Evolutionary conservation across 2,113 vertebrate genomes (phyloP), one percentile per base, ranked within the genome.

Genomic region (Oxyruncus cristatus): DNA sequence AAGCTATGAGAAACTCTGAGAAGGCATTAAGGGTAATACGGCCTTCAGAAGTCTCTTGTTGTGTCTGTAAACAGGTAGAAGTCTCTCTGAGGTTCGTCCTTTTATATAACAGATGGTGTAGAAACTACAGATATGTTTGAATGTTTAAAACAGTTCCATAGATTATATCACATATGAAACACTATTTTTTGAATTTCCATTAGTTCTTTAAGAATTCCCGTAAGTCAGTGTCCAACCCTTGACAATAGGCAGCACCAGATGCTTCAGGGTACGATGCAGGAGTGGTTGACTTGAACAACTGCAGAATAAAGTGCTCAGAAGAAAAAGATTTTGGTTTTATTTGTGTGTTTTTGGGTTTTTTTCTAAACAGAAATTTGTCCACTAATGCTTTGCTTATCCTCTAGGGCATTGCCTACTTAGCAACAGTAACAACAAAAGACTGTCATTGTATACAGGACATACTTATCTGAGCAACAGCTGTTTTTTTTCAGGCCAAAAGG

Each of bases 401-500:
- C 52, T 44, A 67, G 76, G 85, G 59, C 75, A 86, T 66, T 83
- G 55, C 42, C 17, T 93, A 24, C 66, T 95, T 94, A 89, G 78
- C 91, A 87, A 30, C 68, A 84, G 39, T 21, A 86, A 50, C 82
- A 89, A 93, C 62, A 94, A 95, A 92, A 80, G 78, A 50, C 67
- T 90, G 27, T 83, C 78, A 27, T 21, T 95, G 50, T 77, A 59
- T 47, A 59, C 46, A 80, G 50, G 82, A 80, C 62, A 49, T 33
- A 66, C 67, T 95, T 96, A 94, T 85, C 92, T 90, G 61, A 47
- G 47, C 39, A 94, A 70, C 82, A 92, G 67, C 61, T 83, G 63
- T 16, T 42, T 90, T 76, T 90, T 88, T 82, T 61, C 47, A 88
- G 68, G 42, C 46, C 75, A 92, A 46, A 93, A 47, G 88, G 85